Evolutionary conservation across 92 coral and sea anemone species (phyloP), one percentile per base, ranked within the genome.

Genomic region (Pocillopora grandis): DNA sequence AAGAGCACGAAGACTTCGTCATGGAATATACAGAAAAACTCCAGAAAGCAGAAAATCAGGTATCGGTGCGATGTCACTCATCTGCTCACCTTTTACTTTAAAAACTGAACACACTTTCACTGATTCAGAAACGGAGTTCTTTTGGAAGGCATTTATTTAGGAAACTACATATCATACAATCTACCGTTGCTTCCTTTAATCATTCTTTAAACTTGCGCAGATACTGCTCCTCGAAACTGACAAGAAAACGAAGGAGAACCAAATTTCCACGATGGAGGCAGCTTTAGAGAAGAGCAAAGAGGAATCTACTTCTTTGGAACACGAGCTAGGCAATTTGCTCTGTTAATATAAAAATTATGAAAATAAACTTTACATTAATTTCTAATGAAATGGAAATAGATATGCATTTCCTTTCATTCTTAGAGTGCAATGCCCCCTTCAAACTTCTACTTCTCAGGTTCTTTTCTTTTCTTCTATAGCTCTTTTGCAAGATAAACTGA

Each of bases 241-340:
- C 68, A 89, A 83, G 33, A 88, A 78, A 61, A 93, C 88, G 83
- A 96, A 90, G 74, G 93, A 86, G 71, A 75, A 79, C 61, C 90
- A 76, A 58, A 91, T 96, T 72, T 84, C 94, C 21, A 79, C 87
- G 33, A 75, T 94, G 84, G 88, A 91, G 73, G 80, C 90, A 31
- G 93, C 87, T 33, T 78, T 96, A 12, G 88, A 77, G 23, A 88
- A 86, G 71, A 96, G 88, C 62, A 92, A 90, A 69, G 95, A 84
- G 69, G 91, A 90, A 70, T 85, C 87, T 35, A 87, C 87, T 56
- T 82, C 73, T 31, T 72, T 93, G 52, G 90, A 89, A 75, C 92
- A 91, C 66, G 96, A 96, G 87, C 88, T 89, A 88, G 98, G 99
- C 94, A 86, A 81, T 36, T 55, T 70, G 56, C 8, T 70, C 37